These are phyloP conservation scores for Podiceps cristatus DNA, from an alignment of 2,113 vertebrate species.

Conservation along the genomic window DNA sequence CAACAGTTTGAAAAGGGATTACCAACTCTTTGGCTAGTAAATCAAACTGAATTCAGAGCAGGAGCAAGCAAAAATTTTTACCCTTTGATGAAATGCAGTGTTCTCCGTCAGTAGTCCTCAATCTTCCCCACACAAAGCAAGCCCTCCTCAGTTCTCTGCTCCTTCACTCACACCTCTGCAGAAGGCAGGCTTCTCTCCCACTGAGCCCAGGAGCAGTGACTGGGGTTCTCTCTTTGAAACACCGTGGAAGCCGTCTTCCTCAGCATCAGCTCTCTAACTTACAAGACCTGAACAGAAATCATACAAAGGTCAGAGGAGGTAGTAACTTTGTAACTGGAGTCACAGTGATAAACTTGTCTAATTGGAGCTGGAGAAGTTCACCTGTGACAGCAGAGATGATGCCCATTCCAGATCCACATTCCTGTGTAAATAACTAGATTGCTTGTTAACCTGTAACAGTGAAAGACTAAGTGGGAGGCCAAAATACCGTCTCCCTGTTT, in stretches of 20 bases:
- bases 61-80: background rate
- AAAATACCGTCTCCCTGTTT: background rate
- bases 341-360: background rate
- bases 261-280: background rate
- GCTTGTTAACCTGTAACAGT: background rate
- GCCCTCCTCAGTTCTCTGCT: background rate
- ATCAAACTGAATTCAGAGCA: background rate
- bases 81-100: background rate
- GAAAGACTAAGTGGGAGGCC: background rate
- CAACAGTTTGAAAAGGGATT: background rate
- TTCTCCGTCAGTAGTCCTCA: background rate
- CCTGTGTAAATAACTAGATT: background rate
- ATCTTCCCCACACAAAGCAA: background rate
- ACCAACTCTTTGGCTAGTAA: background rate
- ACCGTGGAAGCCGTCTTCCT: background rate
- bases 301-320: background rate
- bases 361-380: background rate
- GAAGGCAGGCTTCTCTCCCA: background rate
- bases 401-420: background rate
- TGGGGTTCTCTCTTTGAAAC: background rate
- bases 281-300: background rate
- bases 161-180: background rate
- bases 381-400: background rate
- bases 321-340: background rate
- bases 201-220: rapidly evolving